phyloP scores from a whole-genome alignment of 2,888 invertebrate species.

The Odontomyia ornata region DNA sequence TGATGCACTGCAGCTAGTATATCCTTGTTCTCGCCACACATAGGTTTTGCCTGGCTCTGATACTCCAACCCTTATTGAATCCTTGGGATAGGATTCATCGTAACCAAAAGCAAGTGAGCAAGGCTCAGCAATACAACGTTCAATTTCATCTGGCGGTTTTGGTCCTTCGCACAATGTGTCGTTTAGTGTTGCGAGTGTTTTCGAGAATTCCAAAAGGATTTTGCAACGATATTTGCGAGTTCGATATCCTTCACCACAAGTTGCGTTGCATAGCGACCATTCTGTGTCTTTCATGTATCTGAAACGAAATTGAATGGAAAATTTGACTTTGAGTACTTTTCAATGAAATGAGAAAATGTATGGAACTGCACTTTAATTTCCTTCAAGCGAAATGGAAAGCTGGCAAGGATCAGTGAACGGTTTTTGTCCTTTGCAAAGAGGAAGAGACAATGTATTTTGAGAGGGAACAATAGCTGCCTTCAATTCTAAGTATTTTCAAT shows the following conservation, averaged over 20 bases:
- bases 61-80: slow-evolving; percentile 72
- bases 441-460: too few relatives aligned
- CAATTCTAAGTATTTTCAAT: too few relatives aligned
- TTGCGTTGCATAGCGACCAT: slow-evolving; percentile 92
- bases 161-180: slow-evolving; percentile 88
- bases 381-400: too few relatives aligned
- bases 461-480: too few relatives aligned
- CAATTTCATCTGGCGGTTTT: slow-evolving; percentile 82
- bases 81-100: slow-evolving; percentile 63
- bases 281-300: slow-evolving; percentile 89
- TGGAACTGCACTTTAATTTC: not conserved
- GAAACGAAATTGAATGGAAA: slow-evolving; percentile 50
- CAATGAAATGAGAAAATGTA: too few relatives aligned
- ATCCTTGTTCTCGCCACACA: slow-evolving; percentile 89
- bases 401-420: too few relatives aligned
- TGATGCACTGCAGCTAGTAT: slow-evolving; percentile 92
- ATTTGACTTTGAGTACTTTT: too few relatives aligned
- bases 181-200: slow-evolving; percentile 86
- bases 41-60: slow-evolving; percentile 82
- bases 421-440: too few relatives aligned
- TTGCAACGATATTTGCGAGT: slow-evolving; percentile 91
- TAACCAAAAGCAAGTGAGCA: slow-evolving; percentile 73
- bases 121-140: slow-evolving; percentile 81
- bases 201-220: slow-evolving; percentile 91
- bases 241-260: slow-evolving; percentile 90